Conservation (phyloP, 1,140 invertebrate species). For the Leptinotarsa texana region DNA sequence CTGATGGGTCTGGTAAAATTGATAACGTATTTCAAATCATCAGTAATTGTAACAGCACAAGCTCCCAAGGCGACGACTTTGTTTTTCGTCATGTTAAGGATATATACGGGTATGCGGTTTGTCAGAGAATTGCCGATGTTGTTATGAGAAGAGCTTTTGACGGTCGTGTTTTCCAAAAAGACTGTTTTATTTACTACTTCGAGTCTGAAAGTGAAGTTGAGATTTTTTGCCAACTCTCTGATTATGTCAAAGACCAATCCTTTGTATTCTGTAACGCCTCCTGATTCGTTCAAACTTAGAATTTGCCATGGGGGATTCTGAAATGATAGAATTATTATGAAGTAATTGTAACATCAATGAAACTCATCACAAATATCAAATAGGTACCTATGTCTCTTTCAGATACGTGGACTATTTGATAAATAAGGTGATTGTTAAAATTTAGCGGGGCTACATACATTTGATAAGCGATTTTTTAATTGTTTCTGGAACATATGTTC, state of each 20-base stretch:
- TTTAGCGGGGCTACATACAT: no score
- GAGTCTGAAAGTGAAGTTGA: constrained; percentile 77
- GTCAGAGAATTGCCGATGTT: constrained; percentile 32
- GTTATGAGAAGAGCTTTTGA: not conserved
- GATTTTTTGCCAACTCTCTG: constrained; percentile 70
- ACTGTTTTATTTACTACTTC: constrained; percentile 42
- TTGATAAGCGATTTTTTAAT: no score
- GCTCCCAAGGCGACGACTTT: constrained; percentile 71
- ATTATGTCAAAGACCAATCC: constrained; percentile 83
- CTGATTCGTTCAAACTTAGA: constrained; percentile 62
- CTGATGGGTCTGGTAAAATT: constrained; percentile 82
- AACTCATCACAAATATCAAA: not conserved
- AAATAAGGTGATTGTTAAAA: no score
- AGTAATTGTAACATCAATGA: not conserved
- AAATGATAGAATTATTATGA: constrained; percentile 16
- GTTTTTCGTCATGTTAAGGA: constrained; percentile 55
- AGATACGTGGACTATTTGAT: no score
- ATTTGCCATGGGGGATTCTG: constrained; percentile 88
- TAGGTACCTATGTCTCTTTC: no score
- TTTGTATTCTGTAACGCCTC: constrained; percentile 60
- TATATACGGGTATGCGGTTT: constrained; percentile 53
- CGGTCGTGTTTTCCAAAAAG: not conserved
- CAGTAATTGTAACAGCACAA: constrained; percentile 71
- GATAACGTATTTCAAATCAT: constrained; percentile 64
- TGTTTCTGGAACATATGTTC: no score